Percentiles rank a stretch among this genome's conserved stretches.
Conservation (phyloP, 2,888 invertebrate genomes). For the Neocrepidodera transversa region DNA sequence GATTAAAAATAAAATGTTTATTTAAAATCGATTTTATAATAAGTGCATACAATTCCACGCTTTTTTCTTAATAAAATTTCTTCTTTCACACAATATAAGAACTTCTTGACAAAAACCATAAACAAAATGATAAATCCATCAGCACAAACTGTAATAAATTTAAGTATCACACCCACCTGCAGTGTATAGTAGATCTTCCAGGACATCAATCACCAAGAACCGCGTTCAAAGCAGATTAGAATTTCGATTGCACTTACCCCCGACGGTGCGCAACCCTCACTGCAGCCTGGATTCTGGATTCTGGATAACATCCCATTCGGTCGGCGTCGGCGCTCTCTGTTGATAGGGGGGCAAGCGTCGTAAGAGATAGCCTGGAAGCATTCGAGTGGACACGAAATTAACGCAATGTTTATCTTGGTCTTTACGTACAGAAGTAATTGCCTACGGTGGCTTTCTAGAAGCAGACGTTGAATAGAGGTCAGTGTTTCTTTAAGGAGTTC, state of each 20-base stretch:
- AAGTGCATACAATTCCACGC: background rate
- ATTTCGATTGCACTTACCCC: slow-evolving; percentile 40
- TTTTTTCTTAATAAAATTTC: background rate
- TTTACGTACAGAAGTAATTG: slow-evolving; percentile 21
- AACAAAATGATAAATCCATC: background rate
- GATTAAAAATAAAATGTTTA: too few relatives aligned
- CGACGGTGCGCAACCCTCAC: slow-evolving; percentile 55
- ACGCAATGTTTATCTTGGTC: slow-evolving; percentile 29
- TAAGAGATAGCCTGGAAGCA: slow-evolving; percentile 24
- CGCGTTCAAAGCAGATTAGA: slow-evolving; percentile 2
- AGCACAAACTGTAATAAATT: background rate
- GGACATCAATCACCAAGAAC: slow-evolving; percentile 25
- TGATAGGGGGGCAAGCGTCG: slow-evolving; percentile 13
- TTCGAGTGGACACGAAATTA: slow-evolving; percentile 27
- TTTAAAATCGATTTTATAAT: too few relatives aligned
- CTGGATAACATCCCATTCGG: slow-evolving; percentile 42
- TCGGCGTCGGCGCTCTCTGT: slow-evolving; percentile 44
- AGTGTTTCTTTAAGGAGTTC: slow-evolving; percentile 18
- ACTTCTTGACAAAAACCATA: background rate
- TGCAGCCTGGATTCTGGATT: slow-evolving; percentile 50
- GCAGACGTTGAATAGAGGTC: slow-evolving; percentile 19
- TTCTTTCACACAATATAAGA: background rate
- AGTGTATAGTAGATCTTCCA: slow-evolving; percentile 28
- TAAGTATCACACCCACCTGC: slow-evolving; percentile 35
- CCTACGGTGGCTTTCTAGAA: slow-evolving; percentile 17